A percentile compares a stretch with the other conserved stretches of the same genome.
Evolutionary conservation across 2,113 vertebrate species (phyloP).

Genomic region (Chinchilla lanigera): DNA sequence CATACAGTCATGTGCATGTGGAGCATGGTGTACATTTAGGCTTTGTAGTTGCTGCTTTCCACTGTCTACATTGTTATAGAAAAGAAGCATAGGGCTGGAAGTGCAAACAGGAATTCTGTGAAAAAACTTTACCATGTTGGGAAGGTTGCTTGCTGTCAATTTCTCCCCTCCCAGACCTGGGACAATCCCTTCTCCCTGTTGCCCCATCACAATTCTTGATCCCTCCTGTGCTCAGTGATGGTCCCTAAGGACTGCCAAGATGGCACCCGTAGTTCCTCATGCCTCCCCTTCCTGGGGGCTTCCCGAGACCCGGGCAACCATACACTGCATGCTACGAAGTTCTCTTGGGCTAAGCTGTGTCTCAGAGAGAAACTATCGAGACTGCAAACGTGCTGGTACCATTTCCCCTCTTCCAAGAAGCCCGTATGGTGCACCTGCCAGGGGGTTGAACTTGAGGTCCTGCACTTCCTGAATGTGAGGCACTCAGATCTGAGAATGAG

Average conservation of each 20-base stretch:
- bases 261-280: no score
- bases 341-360: neutral
- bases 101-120: neutral
- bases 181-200: neutral
- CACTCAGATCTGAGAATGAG: fast-evolving
- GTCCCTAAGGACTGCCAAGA: fast-evolving
- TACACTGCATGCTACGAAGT: neutral
- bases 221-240: neutral
- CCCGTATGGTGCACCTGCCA: neutral
- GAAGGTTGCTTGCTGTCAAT: neutral
- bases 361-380: neutral
- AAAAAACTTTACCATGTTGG: neutral
- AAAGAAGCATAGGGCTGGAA: neutral
- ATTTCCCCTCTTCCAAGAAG: neutral
- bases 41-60: neutral
- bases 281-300: neutral
- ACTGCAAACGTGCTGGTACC: neutral
- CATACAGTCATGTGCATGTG: neutral
- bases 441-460: neutral
- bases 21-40: neutral
- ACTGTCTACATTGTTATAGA: neutral
- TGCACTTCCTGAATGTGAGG: neutral
- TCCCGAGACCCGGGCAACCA: neutral
- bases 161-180: fast-evolving
- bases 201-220: neutral